A percentile compares a stretch with the other conserved stretches of the same genome.
Evolutionary conservation across 2,113 vertebrate genomes (phyloP).

Genomic region (Centropus unirufus): DNA sequence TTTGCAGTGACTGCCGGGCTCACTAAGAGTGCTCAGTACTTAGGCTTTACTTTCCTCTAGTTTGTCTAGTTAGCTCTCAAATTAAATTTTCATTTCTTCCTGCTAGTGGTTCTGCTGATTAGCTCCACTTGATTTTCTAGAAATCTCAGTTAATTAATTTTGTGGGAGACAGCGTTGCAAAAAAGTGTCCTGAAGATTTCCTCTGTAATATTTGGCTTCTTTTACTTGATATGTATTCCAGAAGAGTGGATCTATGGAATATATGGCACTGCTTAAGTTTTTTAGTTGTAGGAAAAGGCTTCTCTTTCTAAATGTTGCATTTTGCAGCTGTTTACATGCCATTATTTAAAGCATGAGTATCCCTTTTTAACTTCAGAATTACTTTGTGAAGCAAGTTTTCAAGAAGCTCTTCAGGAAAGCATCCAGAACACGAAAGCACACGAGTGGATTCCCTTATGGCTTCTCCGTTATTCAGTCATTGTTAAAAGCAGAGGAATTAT

Average conservation of each 20-base stretch:
- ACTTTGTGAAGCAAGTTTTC: slow-evolving; percentile 89
- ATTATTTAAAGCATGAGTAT: slow-evolving; percentile 50
- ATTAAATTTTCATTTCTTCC: background rate
- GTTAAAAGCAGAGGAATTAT: slow-evolving; percentile 98
- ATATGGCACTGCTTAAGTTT: background rate
- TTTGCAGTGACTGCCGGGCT: background rate
- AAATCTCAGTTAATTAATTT: background rate
- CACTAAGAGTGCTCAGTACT: background rate
- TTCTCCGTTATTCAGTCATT: slow-evolving; percentile 95
- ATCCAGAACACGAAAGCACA: slow-evolving; percentile 77
- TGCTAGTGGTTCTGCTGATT: background rate
- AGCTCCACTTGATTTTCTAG: background rate
- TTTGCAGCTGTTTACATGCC: slow-evolving; percentile 7
- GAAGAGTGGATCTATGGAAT: background rate
- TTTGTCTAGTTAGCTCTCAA: background rate
- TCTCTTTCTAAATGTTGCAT: slow-evolving; percentile 25
- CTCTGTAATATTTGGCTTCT: background rate
- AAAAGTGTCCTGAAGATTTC: background rate
- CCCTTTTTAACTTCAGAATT: slow-evolving; percentile 83
- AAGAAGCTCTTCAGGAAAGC: slow-evolving; percentile 88
- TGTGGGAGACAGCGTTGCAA: background rate
- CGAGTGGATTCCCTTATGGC: slow-evolving; percentile 92
- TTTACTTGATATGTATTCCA: background rate
- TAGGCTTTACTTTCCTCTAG: background rate
- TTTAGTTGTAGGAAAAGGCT: background rate